phyloP scores from a whole-genome alignment of 2,888 invertebrate species.

The Ferrisia virgata region DNA sequence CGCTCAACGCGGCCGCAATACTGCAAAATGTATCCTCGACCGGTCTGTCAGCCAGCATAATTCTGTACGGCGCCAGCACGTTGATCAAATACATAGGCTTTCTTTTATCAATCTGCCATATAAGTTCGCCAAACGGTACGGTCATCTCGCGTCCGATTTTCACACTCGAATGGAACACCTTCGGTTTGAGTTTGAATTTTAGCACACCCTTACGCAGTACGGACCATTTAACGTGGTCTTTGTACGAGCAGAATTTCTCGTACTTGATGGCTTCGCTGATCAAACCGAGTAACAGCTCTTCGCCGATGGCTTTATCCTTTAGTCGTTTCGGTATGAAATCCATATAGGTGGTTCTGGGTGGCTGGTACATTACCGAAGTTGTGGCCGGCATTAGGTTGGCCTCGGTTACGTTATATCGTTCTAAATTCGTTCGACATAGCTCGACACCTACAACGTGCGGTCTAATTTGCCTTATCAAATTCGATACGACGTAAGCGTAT shows the following conservation, averaged over 20 bases:
- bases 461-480: not conserved
- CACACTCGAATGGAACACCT: slow-evolving; percentile 25
- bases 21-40: slow-evolving; percentile 32
- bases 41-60: slow-evolving; percentile 33
- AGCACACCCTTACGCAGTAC: not conserved
- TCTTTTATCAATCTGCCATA: not conserved
- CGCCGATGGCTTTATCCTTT: slow-evolving; percentile 21
- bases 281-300: slow-evolving; percentile 15
- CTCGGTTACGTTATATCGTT: not conserved
- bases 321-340: slow-evolving; percentile 22
- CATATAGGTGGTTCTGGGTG: not conserved
- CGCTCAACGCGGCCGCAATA: slow-evolving; percentile 2
- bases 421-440: slow-evolving; percentile 32
- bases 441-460: slow-evolving; percentile 39
- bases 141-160: slow-evolving; percentile 35
- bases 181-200: not conserved
- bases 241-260: slow-evolving; percentile 1
- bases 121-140: slow-evolving; percentile 2
- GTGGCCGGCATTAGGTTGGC: not conserved
- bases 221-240: not conserved
- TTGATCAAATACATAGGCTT: not conserved
- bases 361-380: not conserved
- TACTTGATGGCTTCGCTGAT: slow-evolving; percentile 27
- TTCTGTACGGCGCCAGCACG: not conserved
- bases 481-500: not conserved